These are phyloP conservation scores for Isotomurus palustris DNA, from an alignment of 2,888 invertebrate species.

Conservation along the genomic window DNA sequence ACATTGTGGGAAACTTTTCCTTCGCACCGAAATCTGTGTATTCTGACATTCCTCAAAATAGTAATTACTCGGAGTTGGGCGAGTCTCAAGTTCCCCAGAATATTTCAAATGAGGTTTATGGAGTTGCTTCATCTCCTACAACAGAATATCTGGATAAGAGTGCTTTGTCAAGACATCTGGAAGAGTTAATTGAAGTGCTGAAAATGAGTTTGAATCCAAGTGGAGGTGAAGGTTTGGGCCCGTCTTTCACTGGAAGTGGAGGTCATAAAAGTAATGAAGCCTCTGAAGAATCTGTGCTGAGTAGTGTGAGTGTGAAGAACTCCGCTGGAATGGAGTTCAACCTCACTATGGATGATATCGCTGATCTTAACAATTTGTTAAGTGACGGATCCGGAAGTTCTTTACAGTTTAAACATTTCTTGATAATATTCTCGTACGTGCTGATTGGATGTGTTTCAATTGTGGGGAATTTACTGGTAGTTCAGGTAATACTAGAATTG, in stretches of 20 bases:
- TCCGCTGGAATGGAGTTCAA: constrained; percentile 34
- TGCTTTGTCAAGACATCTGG: constrained; percentile 29
- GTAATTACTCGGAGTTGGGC: too few relatives aligned
- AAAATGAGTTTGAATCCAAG: constrained; percentile 31
- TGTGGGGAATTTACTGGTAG: constrained; percentile 43
- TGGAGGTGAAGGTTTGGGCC: background rate
- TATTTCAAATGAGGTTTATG: too few relatives aligned
- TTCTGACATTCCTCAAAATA: background rate
- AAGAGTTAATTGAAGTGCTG: constrained; percentile 41
- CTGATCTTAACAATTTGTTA: constrained; percentile 41
- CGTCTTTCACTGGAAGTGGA: background rate
- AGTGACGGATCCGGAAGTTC: constrained; percentile 18
- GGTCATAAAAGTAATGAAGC: background rate
- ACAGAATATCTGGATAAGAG: constrained; percentile 14
- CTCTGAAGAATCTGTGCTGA: background rate
- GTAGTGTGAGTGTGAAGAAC: constrained; percentile 10
- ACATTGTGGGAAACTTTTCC: background rate
- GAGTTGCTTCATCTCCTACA: background rate
- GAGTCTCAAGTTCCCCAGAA: too few relatives aligned
- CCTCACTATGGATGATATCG: constrained; percentile 39
- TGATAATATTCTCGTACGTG: constrained; percentile 39
- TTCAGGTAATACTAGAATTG: constrained; percentile 35
- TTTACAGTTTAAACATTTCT: constrained; percentile 34
- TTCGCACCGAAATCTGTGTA: background rate
- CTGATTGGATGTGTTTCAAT: constrained; percentile 40